A percentile compares a stretch with the other conserved stretches of the same genome.
Evolutionary conservation across 2,797 vertebrate species (phyloP).

Genomic region (Pyrocephalus nanus): DNA sequence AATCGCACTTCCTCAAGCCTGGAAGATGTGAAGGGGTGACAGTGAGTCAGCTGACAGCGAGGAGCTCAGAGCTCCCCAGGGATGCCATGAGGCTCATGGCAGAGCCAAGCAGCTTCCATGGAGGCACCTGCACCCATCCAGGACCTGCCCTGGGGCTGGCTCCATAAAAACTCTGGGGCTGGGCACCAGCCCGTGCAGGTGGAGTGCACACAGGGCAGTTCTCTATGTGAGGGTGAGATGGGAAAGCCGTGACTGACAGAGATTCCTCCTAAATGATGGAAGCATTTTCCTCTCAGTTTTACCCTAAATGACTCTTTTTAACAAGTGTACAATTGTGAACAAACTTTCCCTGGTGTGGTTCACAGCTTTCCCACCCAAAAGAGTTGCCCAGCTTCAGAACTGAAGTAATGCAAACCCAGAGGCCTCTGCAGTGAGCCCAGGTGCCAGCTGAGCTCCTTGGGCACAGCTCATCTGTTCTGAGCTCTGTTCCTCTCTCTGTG

Average conservation of each 20-base stretch:
- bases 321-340: background rate
- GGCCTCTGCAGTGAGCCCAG: background rate
- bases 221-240: background rate
- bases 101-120: background rate
- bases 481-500: background rate
- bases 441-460: background rate
- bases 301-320: background rate
- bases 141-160: background rate
- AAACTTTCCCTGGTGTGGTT: background rate
- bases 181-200: background rate
- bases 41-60: background rate
- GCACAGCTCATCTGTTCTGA: background rate
- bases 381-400: background rate
- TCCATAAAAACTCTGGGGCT: fast-evolving
- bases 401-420: background rate
- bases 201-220: background rate
- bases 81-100: background rate
- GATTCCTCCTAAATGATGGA: background rate
- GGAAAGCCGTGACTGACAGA: background rate
- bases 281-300: background rate
- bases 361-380: background rate
- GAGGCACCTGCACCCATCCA: background rate
- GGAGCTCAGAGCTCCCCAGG: background rate
- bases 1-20: conserved; percentile 69
- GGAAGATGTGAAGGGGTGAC: background rate